These are phyloP conservation scores for Eueremaeus valkanovi DNA, from an alignment of 2,888 invertebrate genomes.

Conservation along the genomic window DNA sequence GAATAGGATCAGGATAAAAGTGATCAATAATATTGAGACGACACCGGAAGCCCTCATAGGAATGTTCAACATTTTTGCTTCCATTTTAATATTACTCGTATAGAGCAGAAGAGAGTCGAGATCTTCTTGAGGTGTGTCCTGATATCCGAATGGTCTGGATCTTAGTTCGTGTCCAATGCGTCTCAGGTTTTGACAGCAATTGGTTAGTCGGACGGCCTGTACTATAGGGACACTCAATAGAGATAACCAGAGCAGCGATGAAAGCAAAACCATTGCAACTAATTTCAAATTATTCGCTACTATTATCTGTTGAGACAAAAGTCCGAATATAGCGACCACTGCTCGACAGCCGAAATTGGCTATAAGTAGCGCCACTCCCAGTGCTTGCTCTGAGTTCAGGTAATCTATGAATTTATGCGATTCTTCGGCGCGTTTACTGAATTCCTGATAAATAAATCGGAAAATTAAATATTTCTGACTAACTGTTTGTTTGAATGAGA, in stretches of 20 bases:
- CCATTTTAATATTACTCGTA: constrained; percentile 68
- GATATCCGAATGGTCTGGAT: constrained; percentile 72
- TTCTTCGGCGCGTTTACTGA: constrained; percentile 55
- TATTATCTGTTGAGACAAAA: constrained; percentile 19
- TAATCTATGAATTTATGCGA: constrained; percentile 71
- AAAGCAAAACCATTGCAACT: constrained; percentile 49
- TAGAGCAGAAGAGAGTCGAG: constrained; percentile 71
- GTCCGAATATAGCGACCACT: constrained; percentile 20
- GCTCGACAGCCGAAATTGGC: constrained; percentile 56
- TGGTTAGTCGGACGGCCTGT: constrained; percentile 72
- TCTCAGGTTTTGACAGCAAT: constrained; percentile 67
- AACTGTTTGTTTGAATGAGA: background rate
- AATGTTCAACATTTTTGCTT: constrained; percentile 68
- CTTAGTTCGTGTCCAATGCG: constrained; percentile 72
- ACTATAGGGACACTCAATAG: constrained; percentile 66
- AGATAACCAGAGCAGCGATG: constrained; percentile 59
- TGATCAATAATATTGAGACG: constrained; percentile 23
- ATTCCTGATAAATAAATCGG: constrained; percentile 37
- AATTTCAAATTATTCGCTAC: background rate
- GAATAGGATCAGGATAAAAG: constrained; percentile 32
- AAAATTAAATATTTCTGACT: background rate
- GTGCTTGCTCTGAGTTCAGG: constrained; percentile 69
- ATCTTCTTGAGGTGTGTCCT: constrained; percentile 69
- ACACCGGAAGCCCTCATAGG: constrained; percentile 64
- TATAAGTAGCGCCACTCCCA: constrained; percentile 71